Evolutionary conservation across 2,797 vertebrate genomes (phyloP), one percentile per base, ranked within the genome.

Genomic region (Xyrichtys novacula): DNA sequence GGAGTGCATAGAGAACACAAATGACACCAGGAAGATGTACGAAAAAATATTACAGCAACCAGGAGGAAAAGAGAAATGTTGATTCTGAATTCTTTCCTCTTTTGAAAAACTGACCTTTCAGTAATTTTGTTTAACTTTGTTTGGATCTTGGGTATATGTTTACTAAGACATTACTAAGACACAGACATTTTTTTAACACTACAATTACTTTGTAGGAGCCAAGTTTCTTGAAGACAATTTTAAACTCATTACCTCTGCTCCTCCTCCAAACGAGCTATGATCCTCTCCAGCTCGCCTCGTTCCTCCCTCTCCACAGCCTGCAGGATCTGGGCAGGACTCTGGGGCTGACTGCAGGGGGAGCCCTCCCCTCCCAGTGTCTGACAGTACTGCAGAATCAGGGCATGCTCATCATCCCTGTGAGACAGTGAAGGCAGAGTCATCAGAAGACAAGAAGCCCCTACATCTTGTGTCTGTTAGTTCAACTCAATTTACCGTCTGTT

Each of bases 311-410:
- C 97, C 56, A 99, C 97, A 0, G 96, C 96, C 84, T 97, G 97
- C 1, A 99, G 94, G 85, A 99, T 99, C 92, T 99, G 97, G 39
- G 94, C 95, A 31, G 97, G 98, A 83, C 97, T 99, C 92, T 98
- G 97, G 0, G 97, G 96, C 80, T 98, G 97, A 88, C 96, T 97
- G 85, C 93, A 87, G 0, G 96, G 96, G 0, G 95, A 96, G 36
- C 73, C 62, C 75, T 98, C 97, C 17, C 96, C 96, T 62, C 96
- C 96, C 11, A 99, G 94, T 0, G 97, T 96, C 91, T 98, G 97
- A 83, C 97, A 99, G 76, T 98, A 99, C 76, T 98, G 97, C 86
- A 98, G 94, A 87, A 99, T 99, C 84, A 99, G 94, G 54, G 95
- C 92, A 2, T 99, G 98, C 80, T 99, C 98, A 20, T 99, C 98